Evolutionary conservation across 2,888 invertebrate genomes (phyloP), one percentile per base, ranked within the genome.

Genomic region (Drosophila putrida): DNA sequence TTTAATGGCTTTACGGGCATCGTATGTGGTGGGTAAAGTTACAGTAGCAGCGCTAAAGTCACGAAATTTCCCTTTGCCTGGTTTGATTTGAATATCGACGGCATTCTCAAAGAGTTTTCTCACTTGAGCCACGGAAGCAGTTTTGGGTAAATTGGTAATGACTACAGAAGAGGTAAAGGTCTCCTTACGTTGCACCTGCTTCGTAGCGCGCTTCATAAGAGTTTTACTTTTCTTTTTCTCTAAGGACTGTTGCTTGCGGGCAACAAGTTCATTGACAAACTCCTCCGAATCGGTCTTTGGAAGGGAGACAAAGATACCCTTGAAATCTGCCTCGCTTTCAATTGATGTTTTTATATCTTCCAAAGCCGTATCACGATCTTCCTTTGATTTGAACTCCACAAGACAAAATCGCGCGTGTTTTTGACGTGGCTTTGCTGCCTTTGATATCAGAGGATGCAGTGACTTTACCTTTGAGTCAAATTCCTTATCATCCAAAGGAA

Each of bases 351-450:
- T 80, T 0, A 80, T 86, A 10, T 62, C 80, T 38, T 71, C 49
- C 1, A 90, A 44, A 0, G 90, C 78, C 0, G 28, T 15, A 63
- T 91, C 86, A 0, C 91, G 91, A 58, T 91, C 87, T 3, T 85
- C 79, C n/a, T 78, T 67, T 0, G 79, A 74, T 11, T 78, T 72
- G 33, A 91, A 91, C 4, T 91, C 89, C 0, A 90, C 86, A 3
- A 91, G 72, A 35, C 92, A 91, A 39, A 91, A 91, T 0, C 92
- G 88, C 0, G 89, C 92, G 47, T 90, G 79, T 31, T 86, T 90
- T 27, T 91, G 92, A 0, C 92, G 89, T 0, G 91, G 92, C 44
- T 88, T 91, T 1, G 80, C 69, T 0, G 80, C 84, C 6, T 74
- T 85, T 0, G 76, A 43, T 13, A 91, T 80, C 31, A 91, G 51